These are phyloP conservation scores for Menura novaehollandiae DNA, from an alignment of 2,113 vertebrate genomes.

Conservation along the genomic window DNA sequence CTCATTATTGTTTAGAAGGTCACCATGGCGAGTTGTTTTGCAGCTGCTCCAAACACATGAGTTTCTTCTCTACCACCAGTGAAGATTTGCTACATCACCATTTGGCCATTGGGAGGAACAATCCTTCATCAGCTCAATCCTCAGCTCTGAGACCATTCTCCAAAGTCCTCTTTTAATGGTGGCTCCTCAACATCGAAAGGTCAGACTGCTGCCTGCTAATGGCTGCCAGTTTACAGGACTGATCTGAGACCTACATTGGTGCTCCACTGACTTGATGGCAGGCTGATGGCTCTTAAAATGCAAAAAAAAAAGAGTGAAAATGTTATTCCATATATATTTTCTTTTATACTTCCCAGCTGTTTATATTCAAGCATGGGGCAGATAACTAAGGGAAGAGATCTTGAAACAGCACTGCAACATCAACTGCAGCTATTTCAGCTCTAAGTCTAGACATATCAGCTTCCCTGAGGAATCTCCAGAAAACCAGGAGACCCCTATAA, in stretches of 20 bases:
- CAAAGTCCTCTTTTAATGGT: background rate
- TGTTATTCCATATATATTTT: background rate
- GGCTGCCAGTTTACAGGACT: background rate
- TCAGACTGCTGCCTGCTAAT: background rate
- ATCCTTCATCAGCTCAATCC: background rate
- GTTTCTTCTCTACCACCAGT: background rate
- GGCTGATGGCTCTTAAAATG: background rate
- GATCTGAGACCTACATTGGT: background rate
- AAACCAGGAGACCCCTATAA: background rate
- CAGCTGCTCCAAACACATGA: background rate
- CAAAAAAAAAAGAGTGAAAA: background rate
- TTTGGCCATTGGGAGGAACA: background rate
- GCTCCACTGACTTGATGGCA: background rate
- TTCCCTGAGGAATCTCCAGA: background rate
- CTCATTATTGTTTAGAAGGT: background rate
- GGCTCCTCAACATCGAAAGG: background rate
- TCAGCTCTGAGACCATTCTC: background rate
- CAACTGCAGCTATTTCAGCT: background rate
- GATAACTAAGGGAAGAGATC: background rate
- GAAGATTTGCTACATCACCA: background rate
- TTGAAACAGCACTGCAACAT: background rate
- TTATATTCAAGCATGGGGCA: background rate
- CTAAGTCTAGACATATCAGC: background rate
- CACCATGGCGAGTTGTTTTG: background rate
- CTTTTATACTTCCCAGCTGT: background rate